phyloP scores from a whole-genome alignment of 2,888 invertebrate species.

The Trachelus troglodyta region DNA sequence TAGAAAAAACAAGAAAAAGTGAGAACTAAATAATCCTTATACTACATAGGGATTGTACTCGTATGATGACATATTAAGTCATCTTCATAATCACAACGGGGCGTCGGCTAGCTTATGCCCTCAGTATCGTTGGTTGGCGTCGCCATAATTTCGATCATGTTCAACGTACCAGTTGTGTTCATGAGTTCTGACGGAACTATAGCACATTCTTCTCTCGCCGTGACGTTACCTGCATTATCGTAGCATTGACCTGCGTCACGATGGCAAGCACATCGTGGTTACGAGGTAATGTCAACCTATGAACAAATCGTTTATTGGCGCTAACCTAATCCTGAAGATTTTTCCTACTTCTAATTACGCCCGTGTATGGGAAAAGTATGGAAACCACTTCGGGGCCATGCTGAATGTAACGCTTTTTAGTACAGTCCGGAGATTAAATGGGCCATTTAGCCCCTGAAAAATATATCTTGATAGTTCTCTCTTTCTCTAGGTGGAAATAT shows the following conservation, averaged over 20 bases:
- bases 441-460: no score
- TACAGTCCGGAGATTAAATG: no score
- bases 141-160: background rate
- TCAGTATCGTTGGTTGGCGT: background rate
- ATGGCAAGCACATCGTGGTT: background rate
- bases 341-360: no score
- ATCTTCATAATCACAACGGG: background rate
- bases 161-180: background rate
- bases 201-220: background rate
- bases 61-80: background rate
- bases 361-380: no score
- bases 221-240: background rate
- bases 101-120: background rate
- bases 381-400: no score
- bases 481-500: no score
- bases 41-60: background rate
- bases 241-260: background rate
- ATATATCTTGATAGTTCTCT: no score
- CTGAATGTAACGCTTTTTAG: no score
- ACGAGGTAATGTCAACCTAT: background rate
- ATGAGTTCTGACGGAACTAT: background rate
- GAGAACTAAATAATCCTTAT: background rate
- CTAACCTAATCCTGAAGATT: no score
- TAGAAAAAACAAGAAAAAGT: background rate
- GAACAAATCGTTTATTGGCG: no score